Base-by-base conservation (phyloP, 2,797 vertebrate genomes). In the Odontamblyopus rebecca region DNA sequence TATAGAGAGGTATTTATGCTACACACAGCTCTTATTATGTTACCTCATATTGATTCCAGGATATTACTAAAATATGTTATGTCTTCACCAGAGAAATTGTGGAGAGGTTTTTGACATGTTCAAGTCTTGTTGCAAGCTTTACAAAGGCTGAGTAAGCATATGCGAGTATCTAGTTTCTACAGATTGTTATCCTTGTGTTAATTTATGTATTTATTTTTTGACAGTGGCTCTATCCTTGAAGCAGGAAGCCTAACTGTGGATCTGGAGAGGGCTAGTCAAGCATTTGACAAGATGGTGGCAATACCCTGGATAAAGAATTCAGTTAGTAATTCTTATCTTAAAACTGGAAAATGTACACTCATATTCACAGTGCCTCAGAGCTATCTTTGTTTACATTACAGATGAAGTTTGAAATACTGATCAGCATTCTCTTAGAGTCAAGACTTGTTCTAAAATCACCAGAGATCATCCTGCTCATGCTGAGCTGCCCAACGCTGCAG, bases 101-200 rank as follows among this genome's bases (percentile, higher is more conserved):
- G 3, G 50, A 30, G 0, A 84, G 89, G 73, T 92, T 93, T 79
- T 48, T 71, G 3, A 89, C 93, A 7, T 80, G 83, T 81, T 91
- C 93, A 67, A 93, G 89, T 81, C 88, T 94, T 30, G 91, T 93
- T 61, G 89, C 89, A 50, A 87, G 88, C 80, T 94, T 94, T 73
- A 89, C 88, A 2, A 92, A 87, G 76, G 48, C 67, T 8, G 73
- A 70, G 93, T 93, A 82, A 86, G 89, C 78, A 30, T 2, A 50
- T 67, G 13, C 51, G 15, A 1, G 6, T 29, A 62, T 1, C 6
- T 30, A 11, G n/a, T 51, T 59, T n/a, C 41, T 70, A 9, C 15
- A 1, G 59, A 41, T 9, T 35, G 3, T 11, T 38, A 62, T 13
- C 0, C 19, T 6, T 63, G 12, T 63, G 2, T 44, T 63, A 35